Evolutionary conservation across 2,113 vertebrate species (phyloP).

Genomic region (Pampusana beccarii): DNA sequence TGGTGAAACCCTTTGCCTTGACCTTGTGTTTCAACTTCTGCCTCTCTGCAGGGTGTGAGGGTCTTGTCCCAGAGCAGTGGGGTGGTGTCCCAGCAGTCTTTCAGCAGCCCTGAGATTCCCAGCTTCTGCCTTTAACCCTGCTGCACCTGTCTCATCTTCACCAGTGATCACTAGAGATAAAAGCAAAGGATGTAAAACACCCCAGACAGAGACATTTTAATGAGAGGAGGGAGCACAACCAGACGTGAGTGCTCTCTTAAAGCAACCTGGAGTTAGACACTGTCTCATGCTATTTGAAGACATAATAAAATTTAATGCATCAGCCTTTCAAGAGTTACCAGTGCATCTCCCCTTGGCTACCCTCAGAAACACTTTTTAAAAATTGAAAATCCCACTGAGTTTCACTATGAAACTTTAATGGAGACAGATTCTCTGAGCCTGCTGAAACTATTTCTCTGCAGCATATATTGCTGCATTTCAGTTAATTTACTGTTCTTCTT

Average conservation of each 20-base stretch:
- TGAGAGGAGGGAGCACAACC: not conserved
- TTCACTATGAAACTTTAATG: constrained; percentile 53
- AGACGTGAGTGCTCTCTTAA: not conserved
- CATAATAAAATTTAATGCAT: not conserved
- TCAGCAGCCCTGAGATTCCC: not conserved
- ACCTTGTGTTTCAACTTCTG: not conserved
- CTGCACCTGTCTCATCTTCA: not conserved
- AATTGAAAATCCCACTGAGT: constrained; percentile 44
- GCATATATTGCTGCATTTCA: not conserved
- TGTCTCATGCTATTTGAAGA: not conserved
- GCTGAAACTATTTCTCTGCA: constrained; percentile 2
- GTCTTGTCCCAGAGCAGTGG: accelerated
- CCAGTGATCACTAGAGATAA: not conserved
- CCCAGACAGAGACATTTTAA: not conserved
- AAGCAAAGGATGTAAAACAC: not conserved
- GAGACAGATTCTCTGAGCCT: not conserved
- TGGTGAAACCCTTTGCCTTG: not conserved
- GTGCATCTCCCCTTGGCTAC: not conserved
- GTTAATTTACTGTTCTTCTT: not conserved
- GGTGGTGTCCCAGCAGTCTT: not conserved
- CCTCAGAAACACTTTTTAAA: constrained; percentile 45
- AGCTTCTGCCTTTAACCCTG: not conserved
- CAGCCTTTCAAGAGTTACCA: constrained; percentile 3
- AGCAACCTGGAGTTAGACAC: not conserved
- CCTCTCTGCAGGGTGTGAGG: not conserved